phyloP scores from a whole-genome alignment of 2,888 invertebrate species.

The Clitarchus hookeri region DNA sequence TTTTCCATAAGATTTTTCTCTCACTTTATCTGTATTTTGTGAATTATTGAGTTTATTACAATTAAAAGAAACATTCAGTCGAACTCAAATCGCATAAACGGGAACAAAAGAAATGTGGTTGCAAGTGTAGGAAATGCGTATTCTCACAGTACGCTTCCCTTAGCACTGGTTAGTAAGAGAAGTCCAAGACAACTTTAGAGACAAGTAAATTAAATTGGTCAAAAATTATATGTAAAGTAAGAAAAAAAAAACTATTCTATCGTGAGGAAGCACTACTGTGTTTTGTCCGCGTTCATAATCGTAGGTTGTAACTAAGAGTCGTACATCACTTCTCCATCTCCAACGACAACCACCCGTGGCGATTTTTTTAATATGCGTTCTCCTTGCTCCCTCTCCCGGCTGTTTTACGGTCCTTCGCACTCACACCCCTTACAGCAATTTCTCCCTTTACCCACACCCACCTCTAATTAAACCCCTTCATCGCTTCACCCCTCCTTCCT shows the following conservation, averaged over 20 bases:
- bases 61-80: too few species aligned
- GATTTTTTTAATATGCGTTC: conserved; percentile 16
- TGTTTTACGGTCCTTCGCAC: conserved; percentile 19
- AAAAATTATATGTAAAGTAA: too few species aligned
- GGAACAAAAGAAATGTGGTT: too few species aligned
- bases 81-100: too few species aligned
- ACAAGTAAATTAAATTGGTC: neutral
- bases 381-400: conserved; percentile 22
- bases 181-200: neutral
- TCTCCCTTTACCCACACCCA: conserved; percentile 28
- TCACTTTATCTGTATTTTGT: too few species aligned
- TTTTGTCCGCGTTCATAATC: neutral
- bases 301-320: neutral
- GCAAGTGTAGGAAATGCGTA: too few species aligned
- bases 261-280: neutral
- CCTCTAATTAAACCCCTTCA: conserved; percentile 39
- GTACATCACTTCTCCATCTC: conserved; percentile 23
- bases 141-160: neutral
- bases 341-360: conserved; percentile 10
- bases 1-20: too few species aligned
- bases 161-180: neutral
- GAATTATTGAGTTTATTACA: too few species aligned
- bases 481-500: conserved; percentile 27
- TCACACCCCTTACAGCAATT: conserved; percentile 21
- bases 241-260: too few species aligned